Conservation (phyloP, 2,797 vertebrate species). For the Parambassis ranga region DNA sequence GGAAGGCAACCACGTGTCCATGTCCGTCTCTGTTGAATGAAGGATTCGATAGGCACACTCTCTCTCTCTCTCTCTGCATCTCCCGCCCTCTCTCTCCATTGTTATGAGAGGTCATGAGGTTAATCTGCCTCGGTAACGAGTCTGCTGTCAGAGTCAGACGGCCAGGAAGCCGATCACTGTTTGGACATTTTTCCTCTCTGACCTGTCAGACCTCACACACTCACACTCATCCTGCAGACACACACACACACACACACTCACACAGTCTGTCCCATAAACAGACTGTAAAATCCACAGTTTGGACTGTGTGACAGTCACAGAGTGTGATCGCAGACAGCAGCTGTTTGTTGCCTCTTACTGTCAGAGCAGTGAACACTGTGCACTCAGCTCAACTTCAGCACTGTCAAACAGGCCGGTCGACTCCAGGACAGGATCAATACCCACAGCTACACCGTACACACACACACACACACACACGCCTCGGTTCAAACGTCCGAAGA, state of each 20-base stretch:
- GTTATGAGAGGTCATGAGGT: not conserved
- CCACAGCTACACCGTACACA: too few species aligned
- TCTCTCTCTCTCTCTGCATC: not conserved
- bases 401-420: too few species aligned
- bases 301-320: not conserved
- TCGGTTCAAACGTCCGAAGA: too few species aligned
- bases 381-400: too few species aligned
- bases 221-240: not conserved
- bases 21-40: rapidly evolving
- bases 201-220: not conserved
- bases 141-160: not conserved
- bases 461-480: too few species aligned
- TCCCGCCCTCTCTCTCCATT: not conserved
- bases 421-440: too few species aligned
- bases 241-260: not conserved
- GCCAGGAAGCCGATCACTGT: not conserved
- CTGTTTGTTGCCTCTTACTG: not conserved
- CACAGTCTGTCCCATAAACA: slow-evolving; percentile 3
- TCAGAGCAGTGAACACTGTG: not conserved
- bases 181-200: not conserved
- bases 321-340: not conserved
- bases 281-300: slow-evolving; percentile 8
- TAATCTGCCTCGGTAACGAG: not conserved
- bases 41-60: too few species aligned
- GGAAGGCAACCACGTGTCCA: too few species aligned